These are phyloP conservation scores for Carpatolechia fugitivella DNA, from an alignment of 2,888 invertebrate genomes.

Conservation along the genomic window DNA sequence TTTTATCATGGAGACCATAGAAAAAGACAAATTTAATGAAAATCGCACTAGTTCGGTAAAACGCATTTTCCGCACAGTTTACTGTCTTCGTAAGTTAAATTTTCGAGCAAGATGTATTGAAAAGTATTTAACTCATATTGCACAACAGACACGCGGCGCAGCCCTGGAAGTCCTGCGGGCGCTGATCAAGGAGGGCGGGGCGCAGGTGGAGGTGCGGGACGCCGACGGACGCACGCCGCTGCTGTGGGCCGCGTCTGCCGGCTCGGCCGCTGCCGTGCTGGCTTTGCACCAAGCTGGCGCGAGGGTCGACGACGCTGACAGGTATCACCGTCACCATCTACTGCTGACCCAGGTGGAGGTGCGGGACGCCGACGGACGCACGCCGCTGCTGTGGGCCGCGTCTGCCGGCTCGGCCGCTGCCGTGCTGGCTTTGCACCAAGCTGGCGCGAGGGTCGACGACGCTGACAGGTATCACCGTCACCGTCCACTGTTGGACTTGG, in stretches of 20 bases:
- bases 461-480: constrained; percentile 82
- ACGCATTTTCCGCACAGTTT: too few species aligned
- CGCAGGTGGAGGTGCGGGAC: constrained; percentile 91
- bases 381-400: constrained; percentile 98
- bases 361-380: constrained; percentile 94
- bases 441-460: constrained; percentile 90
- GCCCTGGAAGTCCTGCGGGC: constrained; percentile 90
- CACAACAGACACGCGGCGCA: constrained; percentile 72
- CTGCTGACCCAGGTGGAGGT: constrained; percentile 91
- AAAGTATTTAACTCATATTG: too few species aligned
- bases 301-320: constrained; percentile 89
- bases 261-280: constrained; percentile 94
- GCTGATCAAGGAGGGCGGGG: constrained; percentile 86
- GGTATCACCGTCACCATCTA: constrained; percentile 49
- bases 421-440: constrained; percentile 91
- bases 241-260: constrained; percentile 98
- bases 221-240: constrained; percentile 96
- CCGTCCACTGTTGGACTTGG: too few species aligned
- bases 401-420: constrained; percentile 97
- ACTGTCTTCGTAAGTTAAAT: too few species aligned
- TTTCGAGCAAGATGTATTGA: too few species aligned
- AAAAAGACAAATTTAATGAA: too few species aligned
- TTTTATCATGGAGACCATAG: too few species aligned
- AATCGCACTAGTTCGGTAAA: too few species aligned
- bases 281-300: constrained; percentile 93